phyloP scores from a whole-genome alignment of 2,113 vertebrate species.

The Cebidichthys violaceus region DNA sequence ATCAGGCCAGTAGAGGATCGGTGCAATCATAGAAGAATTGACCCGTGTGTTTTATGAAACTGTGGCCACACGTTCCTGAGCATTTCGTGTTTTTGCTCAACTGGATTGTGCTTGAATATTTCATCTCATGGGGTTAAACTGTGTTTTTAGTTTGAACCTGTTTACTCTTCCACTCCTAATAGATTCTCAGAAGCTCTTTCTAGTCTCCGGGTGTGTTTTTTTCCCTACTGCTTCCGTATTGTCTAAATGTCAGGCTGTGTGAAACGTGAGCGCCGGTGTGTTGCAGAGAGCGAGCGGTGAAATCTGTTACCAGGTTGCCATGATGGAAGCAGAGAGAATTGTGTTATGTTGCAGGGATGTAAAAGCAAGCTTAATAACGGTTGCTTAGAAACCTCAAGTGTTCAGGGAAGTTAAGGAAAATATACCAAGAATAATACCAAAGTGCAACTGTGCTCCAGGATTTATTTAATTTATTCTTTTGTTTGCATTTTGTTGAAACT shows the following conservation, averaged over 20 bases:
- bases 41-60: not conserved
- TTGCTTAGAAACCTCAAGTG: conserved; percentile 42
- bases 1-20: not conserved
- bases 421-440: not conserved
- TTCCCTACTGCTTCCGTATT: not conserved
- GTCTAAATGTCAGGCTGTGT: conserved; percentile 31
- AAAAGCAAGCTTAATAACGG: not conserved
- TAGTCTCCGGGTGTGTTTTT: not conserved
- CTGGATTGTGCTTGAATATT: not conserved
- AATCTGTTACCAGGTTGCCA: conserved; percentile 43
- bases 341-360: conserved; percentile 32
- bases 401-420: not conserved
- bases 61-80: not conserved
- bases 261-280: not conserved
- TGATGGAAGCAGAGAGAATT: not conserved
- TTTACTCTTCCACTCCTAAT: not conserved
- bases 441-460: not conserved
- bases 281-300: not conserved
- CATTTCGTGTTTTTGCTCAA: not conserved
- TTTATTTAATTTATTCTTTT: not conserved
- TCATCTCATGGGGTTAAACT: not conserved
- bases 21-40: not conserved
- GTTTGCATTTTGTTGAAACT: not conserved
- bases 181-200: not conserved
- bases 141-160: not conserved